Conservation (phyloP, 1,140 invertebrate species). For the Drosophila repleta region DNA sequence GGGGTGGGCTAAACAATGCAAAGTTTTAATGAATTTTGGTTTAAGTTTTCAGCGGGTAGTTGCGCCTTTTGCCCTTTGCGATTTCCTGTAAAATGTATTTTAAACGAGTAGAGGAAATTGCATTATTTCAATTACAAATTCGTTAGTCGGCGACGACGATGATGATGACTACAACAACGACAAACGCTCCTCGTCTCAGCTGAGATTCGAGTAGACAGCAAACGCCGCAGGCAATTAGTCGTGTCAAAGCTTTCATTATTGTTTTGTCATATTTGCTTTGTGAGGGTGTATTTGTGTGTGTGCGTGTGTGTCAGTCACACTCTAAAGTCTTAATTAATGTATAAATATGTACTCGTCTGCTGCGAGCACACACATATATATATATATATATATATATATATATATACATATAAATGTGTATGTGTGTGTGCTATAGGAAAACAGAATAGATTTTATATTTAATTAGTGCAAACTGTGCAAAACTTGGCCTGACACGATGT, state of each 20-base stretch:
- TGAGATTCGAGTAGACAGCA: conserved; percentile 71
- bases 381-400: background rate
- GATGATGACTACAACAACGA: background rate
- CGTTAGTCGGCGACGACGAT: conserved; percentile 43
- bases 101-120: conserved; percentile 81
- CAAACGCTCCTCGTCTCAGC: conserved; percentile 16
- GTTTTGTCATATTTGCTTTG: conserved; percentile 80
- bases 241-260: conserved; percentile 82
- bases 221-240: conserved; percentile 80
- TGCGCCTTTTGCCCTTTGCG: conserved; percentile 75
- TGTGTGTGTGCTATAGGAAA: conserved; percentile 46
- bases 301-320: conserved; percentile 64
- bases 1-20: conserved; percentile 63
- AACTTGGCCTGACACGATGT: conserved; percentile 65
- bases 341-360: conserved; percentile 60
- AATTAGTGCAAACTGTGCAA: conserved; percentile 60
- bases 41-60: conserved; percentile 74
- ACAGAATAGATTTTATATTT: conserved; percentile 79
- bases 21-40: conserved; percentile 83
- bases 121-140: conserved; percentile 83
- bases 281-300: conserved; percentile 17
- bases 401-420: background rate
- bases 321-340: conserved; percentile 80
- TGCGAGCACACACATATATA: background rate
- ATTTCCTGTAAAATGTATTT: conserved; percentile 81